Base-by-base conservation (phyloP, 2,888 invertebrate species). In the Cecidostiba fungosa region DNA sequence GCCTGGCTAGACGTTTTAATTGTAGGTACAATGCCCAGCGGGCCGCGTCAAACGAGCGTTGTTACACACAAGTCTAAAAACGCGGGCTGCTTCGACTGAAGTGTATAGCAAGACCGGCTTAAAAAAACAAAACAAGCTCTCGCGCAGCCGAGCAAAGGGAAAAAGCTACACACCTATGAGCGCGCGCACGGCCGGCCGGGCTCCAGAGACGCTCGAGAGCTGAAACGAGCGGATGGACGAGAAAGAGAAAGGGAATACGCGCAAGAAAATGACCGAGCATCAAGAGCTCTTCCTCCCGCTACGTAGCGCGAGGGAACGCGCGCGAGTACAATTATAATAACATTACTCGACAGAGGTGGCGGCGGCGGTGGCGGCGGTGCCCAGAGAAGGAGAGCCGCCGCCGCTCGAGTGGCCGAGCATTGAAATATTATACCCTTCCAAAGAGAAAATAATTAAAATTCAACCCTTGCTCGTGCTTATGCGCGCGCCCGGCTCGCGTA, bases 381-480 rank as follows among this genome's bases (percentile, higher is more conserved):
- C 39, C 26, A 16, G 82, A 47, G 59, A 59, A 43, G 43, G n/a
- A 29, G 59, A 26, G 29, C 26, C 10, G 47, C 16, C 10, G 84
- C 39, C 59, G 86, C 87, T 86, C 88, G 82, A 86, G 83, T 85
- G 87, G 84, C 89, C 90, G 91, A 91, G 93, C 93, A 93, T 93
- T 93, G 93, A 93, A 93, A 93, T 93, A 93, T 93, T 93, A 93
- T 92, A 92, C 92, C 92, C 92, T 92, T 91, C 92, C 93, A 92
- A 92, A 93, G 93, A 92, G 92, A 93, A 93, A 93, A 93, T 93
- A 93, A 93, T 93, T 93, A 93, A 93, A 93, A 93, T 93, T 93
- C 93, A 93, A 92, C 92, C 93, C 93, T 92, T 92, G 92, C 77
- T 47, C 76, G 39, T 69, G 39, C 73, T 73, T 62, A 43, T 77